Percentiles rank a stretch among this genome's conserved stretches.
These are phyloP conservation scores for Oryzias dopingdopingensis DNA, from an alignment of 2,797 vertebrate species.

Conservation along the genomic window DNA sequence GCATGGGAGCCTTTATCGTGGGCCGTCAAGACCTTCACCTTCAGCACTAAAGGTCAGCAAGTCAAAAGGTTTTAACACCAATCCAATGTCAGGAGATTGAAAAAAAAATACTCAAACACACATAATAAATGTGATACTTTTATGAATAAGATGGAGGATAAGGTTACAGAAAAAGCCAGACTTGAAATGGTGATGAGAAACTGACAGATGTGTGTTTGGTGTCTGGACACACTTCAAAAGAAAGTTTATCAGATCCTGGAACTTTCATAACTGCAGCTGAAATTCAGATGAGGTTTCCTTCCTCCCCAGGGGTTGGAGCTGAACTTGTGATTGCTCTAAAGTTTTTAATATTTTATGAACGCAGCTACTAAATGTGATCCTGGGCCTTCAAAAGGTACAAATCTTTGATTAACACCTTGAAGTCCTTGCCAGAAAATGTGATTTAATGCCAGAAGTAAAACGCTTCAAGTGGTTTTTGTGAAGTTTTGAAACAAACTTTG, in stretches of 20 bases:
- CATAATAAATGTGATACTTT: too few species aligned
- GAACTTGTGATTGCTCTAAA: constrained; percentile 11
- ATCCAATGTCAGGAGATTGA: not conserved
- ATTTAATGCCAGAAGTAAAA: too few species aligned
- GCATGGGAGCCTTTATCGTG: constrained; percentile 96
- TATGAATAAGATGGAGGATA: too few species aligned
- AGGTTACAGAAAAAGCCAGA: constrained; percentile 1
- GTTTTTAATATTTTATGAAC: constrained; percentile 1
- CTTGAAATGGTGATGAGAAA: not conserved
- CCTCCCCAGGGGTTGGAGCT: not conserved
- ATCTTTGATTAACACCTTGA: too few species aligned
- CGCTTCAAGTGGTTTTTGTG: too few species aligned
- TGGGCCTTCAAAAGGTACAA: too few species aligned
- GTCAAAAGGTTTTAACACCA: not conserved
- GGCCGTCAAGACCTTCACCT: constrained; percentile 93
- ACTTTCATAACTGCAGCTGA: not conserved
- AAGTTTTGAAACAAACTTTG: too few species aligned
- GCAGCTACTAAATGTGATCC: too few species aligned
- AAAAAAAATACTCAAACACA: too few species aligned
- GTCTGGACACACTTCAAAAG: constrained; percentile 15
- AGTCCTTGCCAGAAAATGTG: too few species aligned
- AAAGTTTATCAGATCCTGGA: constrained; percentile 14
- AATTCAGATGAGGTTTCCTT: constrained; percentile 8
- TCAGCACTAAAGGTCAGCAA: constrained; percentile 79
- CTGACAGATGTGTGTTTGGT: not conserved